Evolutionary conservation across 2,888 invertebrate species (phyloP).

Genomic region (Mythimna impura): DNA sequence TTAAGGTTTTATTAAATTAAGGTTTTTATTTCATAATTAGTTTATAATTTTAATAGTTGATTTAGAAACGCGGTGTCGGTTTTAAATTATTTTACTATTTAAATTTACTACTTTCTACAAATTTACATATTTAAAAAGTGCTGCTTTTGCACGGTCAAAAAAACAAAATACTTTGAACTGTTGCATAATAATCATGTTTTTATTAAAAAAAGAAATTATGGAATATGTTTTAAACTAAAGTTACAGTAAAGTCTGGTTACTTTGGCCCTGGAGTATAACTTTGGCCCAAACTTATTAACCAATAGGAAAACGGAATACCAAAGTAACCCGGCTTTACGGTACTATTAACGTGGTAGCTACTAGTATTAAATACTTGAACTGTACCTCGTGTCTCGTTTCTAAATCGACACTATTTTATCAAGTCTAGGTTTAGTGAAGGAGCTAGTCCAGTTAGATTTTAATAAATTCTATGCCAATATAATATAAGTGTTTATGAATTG

Average conservation of each 20-base stretch:
- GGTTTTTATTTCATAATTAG: conserved; percentile 66
- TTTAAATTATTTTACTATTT: conserved; percentile 1
- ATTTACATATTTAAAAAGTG: conserved; percentile 17
- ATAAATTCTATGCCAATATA: conserved; percentile 81
- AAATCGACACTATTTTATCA: conserved; percentile 62
- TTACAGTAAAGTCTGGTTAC: background rate
- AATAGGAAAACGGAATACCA: too few relatives aligned
- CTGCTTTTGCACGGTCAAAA: background rate
- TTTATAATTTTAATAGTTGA: conserved; percentile 61
- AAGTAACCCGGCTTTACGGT: too few relatives aligned
- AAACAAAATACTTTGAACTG: background rate
- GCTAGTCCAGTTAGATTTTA: conserved; percentile 86
- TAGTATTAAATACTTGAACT: conserved; percentile 44
- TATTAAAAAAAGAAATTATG: background rate
- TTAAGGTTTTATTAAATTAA: conserved; percentile 71
- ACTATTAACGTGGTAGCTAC: conserved; percentile 53
- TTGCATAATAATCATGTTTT: conserved; percentile 9
- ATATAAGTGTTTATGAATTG: conserved; percentile 72
- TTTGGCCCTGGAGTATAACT: too few relatives aligned
- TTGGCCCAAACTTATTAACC: too few relatives aligned
- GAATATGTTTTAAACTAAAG: background rate
- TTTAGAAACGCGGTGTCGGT: conserved; percentile 61
- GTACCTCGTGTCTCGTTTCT: conserved; percentile 59
- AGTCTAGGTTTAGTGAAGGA: conserved; percentile 82
- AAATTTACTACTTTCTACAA: background rate